A percentile compares a stretch with the other conserved stretches of the same genome.
Conservation (phyloP, 2,113 vertebrate species). For the Tachuris rubrigastra region DNA sequence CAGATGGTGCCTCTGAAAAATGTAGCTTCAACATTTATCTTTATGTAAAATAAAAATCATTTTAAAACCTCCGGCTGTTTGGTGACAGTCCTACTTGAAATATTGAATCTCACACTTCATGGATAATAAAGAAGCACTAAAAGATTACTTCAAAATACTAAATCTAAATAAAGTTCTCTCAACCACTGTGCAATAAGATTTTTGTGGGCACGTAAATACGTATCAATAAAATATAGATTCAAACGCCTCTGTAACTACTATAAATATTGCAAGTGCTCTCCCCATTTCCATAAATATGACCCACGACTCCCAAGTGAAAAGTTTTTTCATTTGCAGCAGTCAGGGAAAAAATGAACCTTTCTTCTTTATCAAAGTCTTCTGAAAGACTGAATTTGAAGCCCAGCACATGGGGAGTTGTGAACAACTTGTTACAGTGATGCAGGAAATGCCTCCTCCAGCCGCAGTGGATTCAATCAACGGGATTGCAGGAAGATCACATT, state of each 20-base stretch:
- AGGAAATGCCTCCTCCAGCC: not conserved
- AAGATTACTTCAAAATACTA: conserved; percentile 53
- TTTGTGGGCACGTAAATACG: conserved; percentile 45
- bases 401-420: not conserved
- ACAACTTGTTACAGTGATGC: not conserved
- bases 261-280: conserved; percentile 46
- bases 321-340: conserved; percentile 45
- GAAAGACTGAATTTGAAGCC: conserved; percentile 29
- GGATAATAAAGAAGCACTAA: conserved; percentile 60
- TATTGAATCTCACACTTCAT: conserved; percentile 23
- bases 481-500: not conserved
- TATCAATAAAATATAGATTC: conserved; percentile 62
- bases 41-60: conserved; percentile 60
- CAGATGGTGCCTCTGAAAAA: conserved; percentile 69
- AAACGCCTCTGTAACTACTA: not conserved
- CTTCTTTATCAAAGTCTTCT: conserved; percentile 28
- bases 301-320: conserved; percentile 47
- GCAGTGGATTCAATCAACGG: not conserved
- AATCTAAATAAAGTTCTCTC: conserved; percentile 60
- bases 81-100: conserved; percentile 55
- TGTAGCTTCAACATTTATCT: conserved; percentile 60
- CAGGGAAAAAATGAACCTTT: not conserved
- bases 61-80: conserved; percentile 47
- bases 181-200: not conserved
- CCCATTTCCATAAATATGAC: conserved; percentile 52